A percentile compares a stretch with the other conserved stretches of the same genome.
Conservation (phyloP, 1,140 invertebrate species). For the Amyelois transitella region DNA sequence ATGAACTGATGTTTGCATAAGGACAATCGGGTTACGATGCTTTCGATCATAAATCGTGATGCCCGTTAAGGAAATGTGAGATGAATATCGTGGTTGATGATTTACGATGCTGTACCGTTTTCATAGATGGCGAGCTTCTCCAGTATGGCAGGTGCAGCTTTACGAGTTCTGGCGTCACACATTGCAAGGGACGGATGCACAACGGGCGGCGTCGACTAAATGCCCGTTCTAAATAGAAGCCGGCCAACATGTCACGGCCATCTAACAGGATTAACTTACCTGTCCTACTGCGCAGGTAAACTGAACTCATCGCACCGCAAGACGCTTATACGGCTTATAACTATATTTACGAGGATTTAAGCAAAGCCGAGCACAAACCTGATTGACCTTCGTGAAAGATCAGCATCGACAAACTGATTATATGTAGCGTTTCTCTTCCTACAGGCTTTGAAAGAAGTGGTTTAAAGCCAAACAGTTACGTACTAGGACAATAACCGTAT, state of each 20-base stretch:
- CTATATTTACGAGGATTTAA: slow-evolving; percentile 39
- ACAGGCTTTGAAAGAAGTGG: too few relatives aligned
- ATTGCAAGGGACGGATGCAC: slow-evolving; percentile 52
- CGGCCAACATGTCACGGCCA: slow-evolving; percentile 68
- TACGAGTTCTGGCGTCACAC: slow-evolving; percentile 57
- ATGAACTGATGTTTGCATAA: slow-evolving; percentile 26
- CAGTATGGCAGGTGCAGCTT: slow-evolving; percentile 58
- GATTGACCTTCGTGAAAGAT: slow-evolving; percentile 38
- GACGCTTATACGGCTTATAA: slow-evolving; percentile 55
- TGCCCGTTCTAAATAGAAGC: slow-evolving; percentile 39
- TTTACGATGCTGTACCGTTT: slow-evolving; percentile 51
- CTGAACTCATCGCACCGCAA: slow-evolving; percentile 51
- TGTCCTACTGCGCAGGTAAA: slow-evolving; percentile 63
- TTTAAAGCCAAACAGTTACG: too few relatives aligned
- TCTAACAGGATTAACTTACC: slow-evolving; percentile 69
- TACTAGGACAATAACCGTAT: too few relatives aligned
- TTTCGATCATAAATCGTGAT: slow-evolving; percentile 54
- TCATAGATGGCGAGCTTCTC: slow-evolving; percentile 67
- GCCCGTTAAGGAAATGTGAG: slow-evolving; percentile 26
- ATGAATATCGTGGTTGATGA: slow-evolving; percentile 18
- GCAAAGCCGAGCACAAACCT: slow-evolving; percentile 29
- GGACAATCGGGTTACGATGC: slow-evolving; percentile 28
- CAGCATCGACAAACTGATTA: too few relatives aligned
- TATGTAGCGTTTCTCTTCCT: too few relatives aligned
- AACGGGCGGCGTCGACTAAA: slow-evolving; percentile 43